Evolutionary conservation across 2,888 invertebrate genomes (phyloP), one percentile per base, ranked within the genome.

Genomic region (Stenodema calcarata): DNA sequence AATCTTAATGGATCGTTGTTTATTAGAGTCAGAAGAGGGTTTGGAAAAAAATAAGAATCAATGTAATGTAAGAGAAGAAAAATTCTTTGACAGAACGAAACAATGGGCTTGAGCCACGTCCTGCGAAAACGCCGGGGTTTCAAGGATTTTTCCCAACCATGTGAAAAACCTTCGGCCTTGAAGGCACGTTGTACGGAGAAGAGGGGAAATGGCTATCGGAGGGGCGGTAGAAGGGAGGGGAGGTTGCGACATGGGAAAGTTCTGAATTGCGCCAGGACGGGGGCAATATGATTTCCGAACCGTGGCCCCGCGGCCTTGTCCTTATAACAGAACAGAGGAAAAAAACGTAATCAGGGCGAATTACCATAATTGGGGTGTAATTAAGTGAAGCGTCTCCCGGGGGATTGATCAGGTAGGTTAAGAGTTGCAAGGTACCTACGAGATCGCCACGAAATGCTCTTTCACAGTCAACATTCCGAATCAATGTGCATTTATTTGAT

Each of bases 121-220:
- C 78, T 44, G 44, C 47, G 78, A 78, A 44, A n/a, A n/a, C n/a
- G 7, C 78, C 3, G 44, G 4, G 23, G 44, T 42, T 44, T 78
- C 78, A 78, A 78, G 78, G 78, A 78, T 78, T 78, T 78, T 78
- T 78, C 78, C 78, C 78, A 78, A 44, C 78, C 78, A 42, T 78
- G 78, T 44, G 78, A 78, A 44, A 44, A 44, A 78, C 11, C 23
- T 44, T 12, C 44, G 78, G 6, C 78, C 73, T 73, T 73, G 73
- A 73, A 73, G 41, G 23, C n/a, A n/a, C n/a, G 50, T 50, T 27
- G 27, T 62, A 23, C 18, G 23, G 18, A 18, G 2, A 18, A 2
- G 16, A 18, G 54, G 54, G 16, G 16, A 14, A 16, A 47, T 14
- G 12, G 16, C 12, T 12, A 47, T n/a, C n/a, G n/a, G n/a, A n/a